Evolutionary conservation across 37 sponge, comb jelly and placozoan genomes (phyloP).

Genomic region (Aplysina aerophoba): DNA sequence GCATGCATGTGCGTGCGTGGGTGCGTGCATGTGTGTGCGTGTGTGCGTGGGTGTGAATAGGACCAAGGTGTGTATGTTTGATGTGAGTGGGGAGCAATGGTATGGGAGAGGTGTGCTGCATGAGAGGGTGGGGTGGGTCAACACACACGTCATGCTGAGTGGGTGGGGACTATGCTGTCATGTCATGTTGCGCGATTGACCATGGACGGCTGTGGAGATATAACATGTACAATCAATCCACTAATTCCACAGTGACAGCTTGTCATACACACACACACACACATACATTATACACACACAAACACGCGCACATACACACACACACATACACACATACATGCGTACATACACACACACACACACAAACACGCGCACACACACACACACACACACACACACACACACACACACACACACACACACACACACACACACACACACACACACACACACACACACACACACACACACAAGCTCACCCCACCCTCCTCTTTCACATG

Average conservation of each 20-base stretch:
- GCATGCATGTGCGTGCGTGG: slow-evolving; percentile 42
- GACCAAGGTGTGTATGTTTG: not conserved
- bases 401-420: slow-evolving; percentile 19
- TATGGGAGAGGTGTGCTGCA: too few species aligned
- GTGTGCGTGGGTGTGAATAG: not conserved
- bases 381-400: slow-evolving; percentile 34
- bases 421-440: too few species aligned
- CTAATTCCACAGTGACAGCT: not conserved
- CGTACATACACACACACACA: slow-evolving; percentile 3
- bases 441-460: too few species aligned
- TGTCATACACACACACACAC: not conserved
- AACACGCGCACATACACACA: not conserved
- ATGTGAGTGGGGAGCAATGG: too few species aligned
- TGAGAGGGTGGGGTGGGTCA: too few species aligned
- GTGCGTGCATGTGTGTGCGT: slow-evolving; percentile 18
- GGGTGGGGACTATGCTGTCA: too few species aligned
- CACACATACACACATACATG: not conserved
- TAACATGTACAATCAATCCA: too few species aligned
- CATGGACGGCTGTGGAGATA: too few species aligned
- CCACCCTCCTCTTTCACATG: too few species aligned
- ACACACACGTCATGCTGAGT: too few species aligned
- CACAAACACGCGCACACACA: slow-evolving; percentile 39
- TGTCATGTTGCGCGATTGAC: too few species aligned
- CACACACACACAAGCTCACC: too few species aligned
- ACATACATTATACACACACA: not conserved